These are phyloP conservation scores for Trichacis sp. DNA, from an alignment of 2,888 invertebrate species.

Conservation along the genomic window DNA sequence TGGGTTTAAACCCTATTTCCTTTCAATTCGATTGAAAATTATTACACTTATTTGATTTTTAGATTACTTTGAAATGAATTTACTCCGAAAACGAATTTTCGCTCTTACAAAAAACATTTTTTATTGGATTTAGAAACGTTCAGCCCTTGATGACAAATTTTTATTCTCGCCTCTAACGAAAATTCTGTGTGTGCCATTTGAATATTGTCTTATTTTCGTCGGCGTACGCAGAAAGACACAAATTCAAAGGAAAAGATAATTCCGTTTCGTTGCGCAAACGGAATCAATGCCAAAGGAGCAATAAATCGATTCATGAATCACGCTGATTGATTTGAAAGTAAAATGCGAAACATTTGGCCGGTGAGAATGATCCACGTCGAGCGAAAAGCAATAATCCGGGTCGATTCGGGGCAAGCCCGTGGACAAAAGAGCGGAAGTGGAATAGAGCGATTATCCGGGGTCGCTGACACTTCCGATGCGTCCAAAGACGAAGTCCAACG, in stretches of 20 bases:
- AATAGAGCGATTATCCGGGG: conserved; percentile 50
- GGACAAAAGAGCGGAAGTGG: conserved; percentile 55
- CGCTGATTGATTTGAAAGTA: not conserved
- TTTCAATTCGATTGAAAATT: too few species aligned
- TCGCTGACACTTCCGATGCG: conserved; percentile 57
- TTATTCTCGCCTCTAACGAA: too few species aligned
- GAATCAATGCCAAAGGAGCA: not conserved
- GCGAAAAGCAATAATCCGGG: conserved; percentile 45
- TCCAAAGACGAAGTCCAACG: conserved; percentile 46
- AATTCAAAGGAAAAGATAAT: not conserved
- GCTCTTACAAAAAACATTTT: too few species aligned
- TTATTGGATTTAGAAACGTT: too few species aligned
- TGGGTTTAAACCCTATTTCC: too few species aligned
- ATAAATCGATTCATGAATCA: conserved; percentile 2
- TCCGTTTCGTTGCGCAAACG: not conserved
- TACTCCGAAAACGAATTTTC: too few species aligned
- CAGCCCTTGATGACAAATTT: too few species aligned
- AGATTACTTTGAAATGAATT: too few species aligned
- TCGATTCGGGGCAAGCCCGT: conserved; percentile 8
- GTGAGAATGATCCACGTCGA: conserved; percentile 43
- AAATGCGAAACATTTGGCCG: conserved; percentile 10
- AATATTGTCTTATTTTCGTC: too few species aligned
- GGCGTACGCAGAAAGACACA: too few species aligned
- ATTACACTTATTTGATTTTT: too few species aligned
- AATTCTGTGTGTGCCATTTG: too few species aligned